Evolutionary conservation across 2,888 invertebrate species (phyloP).

Genomic region (Lycophotia porphyrea): DNA sequence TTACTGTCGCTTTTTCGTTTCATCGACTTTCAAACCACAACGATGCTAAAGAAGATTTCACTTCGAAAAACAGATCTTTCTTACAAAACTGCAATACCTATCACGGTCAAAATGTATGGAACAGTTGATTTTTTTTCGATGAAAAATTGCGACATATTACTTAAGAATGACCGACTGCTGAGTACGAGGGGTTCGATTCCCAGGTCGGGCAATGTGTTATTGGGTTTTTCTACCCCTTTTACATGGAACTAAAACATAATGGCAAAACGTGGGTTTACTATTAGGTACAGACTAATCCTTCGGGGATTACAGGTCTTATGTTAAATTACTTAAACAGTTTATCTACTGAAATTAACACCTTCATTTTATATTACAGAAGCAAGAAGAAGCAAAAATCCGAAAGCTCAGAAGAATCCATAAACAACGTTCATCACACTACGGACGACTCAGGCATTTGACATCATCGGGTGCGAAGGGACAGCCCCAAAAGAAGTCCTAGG

Average conservation of each 20-base stretch:
- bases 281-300: not conserved
- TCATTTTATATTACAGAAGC: slow-evolving; percentile 66
- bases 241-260: not conserved
- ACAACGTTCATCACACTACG: slow-evolving; percentile 86
- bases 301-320: not conserved
- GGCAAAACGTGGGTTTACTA: not conserved
- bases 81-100: too few relatives aligned
- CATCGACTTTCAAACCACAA: too few relatives aligned
- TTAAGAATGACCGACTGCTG: too few relatives aligned
- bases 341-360: not conserved
- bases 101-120: too few relatives aligned
- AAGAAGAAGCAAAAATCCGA: slow-evolving; percentile 85
- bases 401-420: slow-evolving; percentile 85
- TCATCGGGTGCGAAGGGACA: slow-evolving; percentile 84
- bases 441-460: slow-evolving; percentile 89
- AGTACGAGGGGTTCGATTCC: too few relatives aligned
- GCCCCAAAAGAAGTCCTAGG: slow-evolving; percentile 77
- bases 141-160: too few relatives aligned
- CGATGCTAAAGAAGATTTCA: too few relatives aligned
- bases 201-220: too few relatives aligned
- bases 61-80: too few relatives aligned
- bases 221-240: too few relatives aligned
- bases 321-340: not conserved
- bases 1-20: too few relatives aligned
- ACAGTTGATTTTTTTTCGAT: too few relatives aligned